Base-by-base conservation (phyloP, 2,113 vertebrate genomes). In the Centropus bengalensis region DNA sequence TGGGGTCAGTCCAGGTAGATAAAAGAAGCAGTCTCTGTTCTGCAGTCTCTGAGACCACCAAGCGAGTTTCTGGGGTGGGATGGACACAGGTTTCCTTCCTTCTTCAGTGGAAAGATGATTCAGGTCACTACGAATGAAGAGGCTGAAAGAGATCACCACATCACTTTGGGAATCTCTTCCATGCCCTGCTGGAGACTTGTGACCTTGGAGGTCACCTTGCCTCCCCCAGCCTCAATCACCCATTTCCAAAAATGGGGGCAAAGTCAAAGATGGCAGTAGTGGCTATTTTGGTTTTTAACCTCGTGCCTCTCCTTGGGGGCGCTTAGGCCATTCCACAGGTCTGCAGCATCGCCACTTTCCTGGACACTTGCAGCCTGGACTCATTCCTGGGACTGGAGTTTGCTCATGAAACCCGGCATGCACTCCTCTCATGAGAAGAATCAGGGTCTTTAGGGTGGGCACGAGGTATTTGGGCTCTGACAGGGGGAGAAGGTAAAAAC, bases 341-440 rank as follows among this genome's bases (percentile, higher is more conserved):
- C 22, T 49, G 33, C 24, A 49, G 16, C 1, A 1, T 23, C 62
- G 12, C 32, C 62, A 62, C 36, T 56, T 56, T 3, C 45, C 62
- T 54, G 60, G 32, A 32, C 10, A 1, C 1, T 10, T 51, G 27
- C 22, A 63, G 6, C 4, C 49, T 51, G 1, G 1, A 9, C 62
- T 91, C n/a, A 12, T 67, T 81, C 49, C 2, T 6, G 64, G 20
- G 27, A 6, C 1, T 1, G 52, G 17, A 10, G 1, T 62, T 88
- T 32, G 16, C 42, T 58, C 2, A 4, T 10, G n/a, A 36, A 73
- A 26, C 10, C 8, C 14, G 15, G 13, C 1, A 1, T 26, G 28
- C 7, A 1, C 40, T 40, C 0, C 21, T 26, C 56, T 0, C 36
- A 36, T 36, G 36, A 36, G 36, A 36, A 0, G 51, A 10, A n/a